phyloP scores from a whole-genome alignment of 2,888 invertebrate species.

The Alsophila aescularia region DNA sequence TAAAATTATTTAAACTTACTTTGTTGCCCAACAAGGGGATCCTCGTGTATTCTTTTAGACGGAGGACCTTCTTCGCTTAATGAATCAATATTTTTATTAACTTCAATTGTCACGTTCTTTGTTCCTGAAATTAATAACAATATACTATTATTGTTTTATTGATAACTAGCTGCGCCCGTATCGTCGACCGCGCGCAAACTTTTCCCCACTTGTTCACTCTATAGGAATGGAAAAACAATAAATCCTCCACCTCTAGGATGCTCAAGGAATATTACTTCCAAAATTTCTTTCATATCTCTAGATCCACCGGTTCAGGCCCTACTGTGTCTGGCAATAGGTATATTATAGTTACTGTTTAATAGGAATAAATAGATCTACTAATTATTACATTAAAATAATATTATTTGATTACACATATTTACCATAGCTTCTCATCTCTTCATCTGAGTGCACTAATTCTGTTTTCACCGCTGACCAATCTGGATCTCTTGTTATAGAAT shows the following conservation, averaged over 20 bases:
- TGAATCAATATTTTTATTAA: neutral
- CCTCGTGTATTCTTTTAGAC: conserved; percentile 5
- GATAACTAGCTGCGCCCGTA: too few relatives aligned
- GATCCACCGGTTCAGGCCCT: too few relatives aligned
- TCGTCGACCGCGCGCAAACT: too few relatives aligned
- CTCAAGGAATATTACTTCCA: too few relatives aligned
- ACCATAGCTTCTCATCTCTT: conserved; percentile 1
- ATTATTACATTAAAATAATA: neutral
- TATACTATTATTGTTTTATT: too few relatives aligned
- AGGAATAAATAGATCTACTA: too few relatives aligned
- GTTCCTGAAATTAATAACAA: neutral
- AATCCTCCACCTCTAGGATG: too few relatives aligned
- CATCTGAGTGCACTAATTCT: conserved; percentile 6
- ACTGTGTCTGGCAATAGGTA: too few relatives aligned
- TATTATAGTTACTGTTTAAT: too few relatives aligned
- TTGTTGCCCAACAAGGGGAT: conserved; percentile 3
- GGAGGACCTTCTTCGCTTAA: conserved; percentile 3
- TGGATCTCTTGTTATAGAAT: conserved; percentile 1
- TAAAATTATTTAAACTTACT: neutral
- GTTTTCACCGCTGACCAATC: neutral
- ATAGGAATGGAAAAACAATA: too few relatives aligned
- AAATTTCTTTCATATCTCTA: too few relatives aligned
- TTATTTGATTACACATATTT: neutral
- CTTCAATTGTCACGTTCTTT: neutral
- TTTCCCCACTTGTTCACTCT: too few relatives aligned